Evolutionary conservation across 1,140 invertebrate species (phyloP), one percentile per base, ranked within the genome.

Genomic region (Sinonovacula constricta): DNA sequence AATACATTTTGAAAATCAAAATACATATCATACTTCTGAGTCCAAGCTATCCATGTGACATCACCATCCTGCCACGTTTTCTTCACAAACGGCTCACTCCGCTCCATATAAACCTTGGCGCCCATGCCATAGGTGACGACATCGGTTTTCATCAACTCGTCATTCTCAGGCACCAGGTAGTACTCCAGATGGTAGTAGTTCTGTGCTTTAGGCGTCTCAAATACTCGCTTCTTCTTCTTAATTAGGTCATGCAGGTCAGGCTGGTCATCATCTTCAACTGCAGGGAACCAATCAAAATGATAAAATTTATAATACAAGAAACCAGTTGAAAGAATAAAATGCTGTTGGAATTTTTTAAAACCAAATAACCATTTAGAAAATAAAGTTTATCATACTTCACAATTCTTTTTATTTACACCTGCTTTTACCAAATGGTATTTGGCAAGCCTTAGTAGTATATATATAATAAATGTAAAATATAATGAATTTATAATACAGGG

Each of bases 181-280:
- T 90, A 91, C 78, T 91, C 90, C 30, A 88, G 57, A 67, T 90
- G 89, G 70, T 90, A 91, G 80, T 88, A 90, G 56, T 85, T 87
- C 81, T 90, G 88, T 7, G 89, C 84, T 24, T 82, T 77, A 0
- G 89, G 89, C 1, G 85, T 86, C 63, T 89, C 88, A 66, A 89
- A 80, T 18, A 87, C 78, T 14, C 85, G 79, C 66, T 88, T 88
- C 80, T 86, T 87, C 59, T 83, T 86, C 72, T 83, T 87, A n/a
- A 83, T 66, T n/a, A 84, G 57, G 28, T 87, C 85, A 65, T 85
- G 84, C 0, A 86, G 59, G 60, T 87, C 85, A 22, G 85, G 84
- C 33, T 83, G 81, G 54, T 86, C 85, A 14, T 87, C 87, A 68
- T 85, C 85, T 57, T 86, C 87, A 45, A 80, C 83, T 83, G 71